Percentiles rank a stretch among this genome's conserved stretches.
phyloP scores from a whole-genome alignment of 2,888 invertebrate species.

The Harpagoxenus sublaevis region DNA sequence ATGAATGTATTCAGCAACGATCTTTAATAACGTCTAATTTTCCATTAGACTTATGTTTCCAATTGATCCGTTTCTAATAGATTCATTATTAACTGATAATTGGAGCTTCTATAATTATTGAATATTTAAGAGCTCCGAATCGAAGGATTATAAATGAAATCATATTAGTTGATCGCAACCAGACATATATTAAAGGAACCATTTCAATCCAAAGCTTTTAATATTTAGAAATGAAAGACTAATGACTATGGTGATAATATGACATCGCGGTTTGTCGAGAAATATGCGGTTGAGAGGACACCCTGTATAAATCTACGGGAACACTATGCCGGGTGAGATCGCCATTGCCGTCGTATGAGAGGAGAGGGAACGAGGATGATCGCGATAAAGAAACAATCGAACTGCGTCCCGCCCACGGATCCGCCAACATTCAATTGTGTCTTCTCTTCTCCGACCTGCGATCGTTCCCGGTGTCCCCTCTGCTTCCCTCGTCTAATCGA shows the following conservation, averaged over 20 bases:
- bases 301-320: slow-evolving; percentile 64
- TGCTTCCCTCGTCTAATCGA: slow-evolving; percentile 37
- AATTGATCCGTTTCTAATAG: background rate
- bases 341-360: slow-evolving; percentile 70
- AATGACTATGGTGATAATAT: background rate
- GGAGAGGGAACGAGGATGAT: slow-evolving; percentile 79
- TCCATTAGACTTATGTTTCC: background rate
- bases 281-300: slow-evolving; percentile 12
- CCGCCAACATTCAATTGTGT: slow-evolving; percentile 82
- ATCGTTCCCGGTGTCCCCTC: slow-evolving; percentile 24
- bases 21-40: background rate
- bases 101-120: background rate
- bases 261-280: background rate
- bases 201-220: slow-evolving; percentile 9
- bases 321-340: slow-evolving; percentile 69
- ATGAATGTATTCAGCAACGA: background rate
- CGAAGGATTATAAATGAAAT: background rate
- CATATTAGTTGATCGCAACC: background rate
- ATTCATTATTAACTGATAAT: background rate
- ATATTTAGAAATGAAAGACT: background rate
- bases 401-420: slow-evolving; percentile 78
- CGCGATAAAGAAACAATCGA: slow-evolving; percentile 85
- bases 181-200: background rate
- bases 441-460: slow-evolving; percentile 61
- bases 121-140: background rate